Evolutionary conservation across 92 coral and sea anemone genomes (phyloP).

Genomic region (Nematostella vectensis): DNA sequence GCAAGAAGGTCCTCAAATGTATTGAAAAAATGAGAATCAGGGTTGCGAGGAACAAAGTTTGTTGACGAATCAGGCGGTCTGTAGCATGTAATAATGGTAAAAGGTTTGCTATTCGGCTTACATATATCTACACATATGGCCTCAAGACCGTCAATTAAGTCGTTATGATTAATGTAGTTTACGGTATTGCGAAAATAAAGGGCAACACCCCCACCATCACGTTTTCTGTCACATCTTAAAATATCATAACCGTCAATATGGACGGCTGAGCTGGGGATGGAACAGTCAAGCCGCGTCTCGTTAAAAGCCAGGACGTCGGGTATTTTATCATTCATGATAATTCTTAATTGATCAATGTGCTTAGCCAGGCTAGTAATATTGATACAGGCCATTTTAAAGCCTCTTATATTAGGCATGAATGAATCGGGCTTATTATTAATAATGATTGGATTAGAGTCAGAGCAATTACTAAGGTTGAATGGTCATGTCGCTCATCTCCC

Average conservation of each 20-base stretch:
- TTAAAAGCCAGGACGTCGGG: constrained; percentile 17
- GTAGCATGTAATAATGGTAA: neutral
- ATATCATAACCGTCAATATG: constrained; percentile 14
- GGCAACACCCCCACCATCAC: constrained; percentile 22
- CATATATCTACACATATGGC: neutral
- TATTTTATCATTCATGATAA: neutral
- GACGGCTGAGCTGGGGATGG: constrained; percentile 8
- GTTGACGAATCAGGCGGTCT: neutral
- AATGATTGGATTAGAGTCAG: constrained; percentile 1
- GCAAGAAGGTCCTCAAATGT: neutral
- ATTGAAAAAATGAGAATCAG: neutral
- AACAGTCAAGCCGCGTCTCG: constrained; percentile 23
- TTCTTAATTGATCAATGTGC: constrained; percentile 22
- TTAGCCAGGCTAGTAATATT: constrained; percentile 25
- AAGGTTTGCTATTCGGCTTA: neutral
- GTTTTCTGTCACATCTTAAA: constrained; percentile 8
- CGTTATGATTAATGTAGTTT: neutral
- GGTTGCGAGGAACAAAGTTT: neutral
- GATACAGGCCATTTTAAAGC: constrained; percentile 15
- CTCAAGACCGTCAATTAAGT: neutral
- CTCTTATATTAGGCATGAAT: constrained; percentile 8
- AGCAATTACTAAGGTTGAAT: neutral
- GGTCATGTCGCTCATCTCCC: neutral
- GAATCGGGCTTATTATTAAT: constrained; percentile 1
- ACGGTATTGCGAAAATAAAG: constrained; percentile 1